Base-by-base conservation (phyloP, 2,797 vertebrate species). In the Phoebastria nigripes region DNA sequence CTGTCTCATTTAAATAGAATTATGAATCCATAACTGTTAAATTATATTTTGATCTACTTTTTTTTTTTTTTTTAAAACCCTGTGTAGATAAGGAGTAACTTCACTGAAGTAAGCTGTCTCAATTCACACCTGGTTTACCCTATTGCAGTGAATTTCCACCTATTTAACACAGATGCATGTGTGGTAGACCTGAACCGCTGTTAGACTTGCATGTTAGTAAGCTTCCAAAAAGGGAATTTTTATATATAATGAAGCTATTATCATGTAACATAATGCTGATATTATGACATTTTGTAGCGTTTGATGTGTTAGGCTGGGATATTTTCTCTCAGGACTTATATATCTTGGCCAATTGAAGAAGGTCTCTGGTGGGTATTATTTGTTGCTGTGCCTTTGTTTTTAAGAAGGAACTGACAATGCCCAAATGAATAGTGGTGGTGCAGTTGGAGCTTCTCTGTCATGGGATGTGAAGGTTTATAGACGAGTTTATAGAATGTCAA, bases 401-500 rank as follows among this genome's bases (percentile, higher is more conserved):
- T 71, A 70, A 82, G 51, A 82, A 86, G 42, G 9, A 82, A 19
- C 41, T 91, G 49, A 26, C 70, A 87, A 28, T 61, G 41, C 15
- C 63, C 46, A 89, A 83, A 87, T 87, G 42, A 92, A 82, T 80
- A 89, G 49, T 61, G 69, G 85, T 86, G 65, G 54, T 65, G 17
- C 2, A 26, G 14, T 51, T 90, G 70, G 42, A 91, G 37, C n/a
- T 72, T 79, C 78, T 80, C 52, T 77, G 24, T 35, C 13, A 1
- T 74, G 56, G 62, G 73, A 93, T 66, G 47, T 63, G 85, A 90
- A 89, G 47, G 65, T 52, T 96, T 92, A 93, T 80, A 89, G 72
- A 86, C 2, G 9, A 84, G 76, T 96, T 96, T 93, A 95, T 87
- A 84, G 90, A 84, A 89, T 88, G 91, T 96, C 96, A 97, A 85